Conservation (phyloP, 2,888 invertebrate species). For the Machimus rusticus region DNA sequence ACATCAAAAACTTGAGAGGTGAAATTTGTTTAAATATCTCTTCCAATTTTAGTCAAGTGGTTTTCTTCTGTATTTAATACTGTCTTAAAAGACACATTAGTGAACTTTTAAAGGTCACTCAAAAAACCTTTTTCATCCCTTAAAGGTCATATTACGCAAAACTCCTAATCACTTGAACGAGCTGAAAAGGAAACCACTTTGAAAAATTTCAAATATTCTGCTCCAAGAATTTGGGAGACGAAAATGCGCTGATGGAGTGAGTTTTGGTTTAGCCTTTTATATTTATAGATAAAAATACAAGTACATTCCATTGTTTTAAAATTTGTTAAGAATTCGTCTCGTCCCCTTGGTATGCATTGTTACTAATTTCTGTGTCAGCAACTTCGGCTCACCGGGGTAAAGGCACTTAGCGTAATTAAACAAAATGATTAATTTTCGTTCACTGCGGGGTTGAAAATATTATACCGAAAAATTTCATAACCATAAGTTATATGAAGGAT, state of each 20-base stretch:
- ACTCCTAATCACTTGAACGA: background rate
- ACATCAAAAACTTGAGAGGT: background rate
- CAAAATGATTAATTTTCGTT: background rate
- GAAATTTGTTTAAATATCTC: background rate
- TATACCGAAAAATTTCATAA: background rate
- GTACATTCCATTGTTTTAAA: background rate
- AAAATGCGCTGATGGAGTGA: background rate
- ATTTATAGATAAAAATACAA: background rate
- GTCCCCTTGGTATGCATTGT: background rate
- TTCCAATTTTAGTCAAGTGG: too few relatives aligned
- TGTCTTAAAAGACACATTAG: background rate
- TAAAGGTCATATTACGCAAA: background rate
- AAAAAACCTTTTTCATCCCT: background rate
- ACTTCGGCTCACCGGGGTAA: background rate
- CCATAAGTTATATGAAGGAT: background rate
- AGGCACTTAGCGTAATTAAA: background rate
- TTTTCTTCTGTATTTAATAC: background rate
- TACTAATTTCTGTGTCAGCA: background rate
- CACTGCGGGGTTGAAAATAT: background rate
- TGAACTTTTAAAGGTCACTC: background rate
- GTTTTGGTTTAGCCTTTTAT: background rate
- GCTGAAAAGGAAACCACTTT: background rate
- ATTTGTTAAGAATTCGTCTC: background rate
- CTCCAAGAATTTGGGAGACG: background rate
- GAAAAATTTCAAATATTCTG: background rate